These are phyloP conservation scores for Drosophila neonasuta DNA, from an alignment of 2,888 invertebrate genomes.

Conservation along the genomic window DNA sequence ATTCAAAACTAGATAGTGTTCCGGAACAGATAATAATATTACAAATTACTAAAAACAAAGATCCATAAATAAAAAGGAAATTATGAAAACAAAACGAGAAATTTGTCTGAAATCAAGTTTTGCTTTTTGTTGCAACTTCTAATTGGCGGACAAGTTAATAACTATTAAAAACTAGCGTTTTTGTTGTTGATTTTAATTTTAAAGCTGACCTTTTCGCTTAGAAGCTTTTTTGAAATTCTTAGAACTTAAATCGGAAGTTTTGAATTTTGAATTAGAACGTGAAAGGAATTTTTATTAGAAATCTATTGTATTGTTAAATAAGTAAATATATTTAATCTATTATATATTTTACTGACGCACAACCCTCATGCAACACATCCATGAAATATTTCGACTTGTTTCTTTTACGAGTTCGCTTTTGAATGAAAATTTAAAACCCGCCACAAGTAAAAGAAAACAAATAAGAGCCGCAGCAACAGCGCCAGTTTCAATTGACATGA, in stretches of 20 bases:
- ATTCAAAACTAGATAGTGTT: neutral
- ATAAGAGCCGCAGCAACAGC: constrained; percentile 46
- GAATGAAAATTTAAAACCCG: constrained; percentile 26
- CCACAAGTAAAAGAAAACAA: constrained; percentile 30
- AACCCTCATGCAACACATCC: neutral
- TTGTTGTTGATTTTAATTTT: neutral
- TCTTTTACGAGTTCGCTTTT: neutral
- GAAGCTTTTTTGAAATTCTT: neutral
- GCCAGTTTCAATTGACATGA: constrained; percentile 59
- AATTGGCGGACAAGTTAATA: neutral
- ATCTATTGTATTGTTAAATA: neutral
- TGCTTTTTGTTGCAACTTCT: neutral
- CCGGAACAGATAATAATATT: constrained; percentile 9
- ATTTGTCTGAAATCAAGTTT: constrained; percentile 7
- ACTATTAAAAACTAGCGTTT: neutral
- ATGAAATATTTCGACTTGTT: neutral
- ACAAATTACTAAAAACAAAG: neutral
- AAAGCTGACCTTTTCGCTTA: neutral
- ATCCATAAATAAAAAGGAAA: neutral
- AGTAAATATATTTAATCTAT: neutral
- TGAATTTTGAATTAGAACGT: neutral
- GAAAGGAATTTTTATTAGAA: neutral
- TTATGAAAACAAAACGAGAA: neutral
- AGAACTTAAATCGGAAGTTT: neutral
- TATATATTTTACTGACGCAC: neutral